These are phyloP conservation scores for Orycteropus afer DNA, from an alignment of 2,113 vertebrate genomes.

Conservation along the genomic window DNA sequence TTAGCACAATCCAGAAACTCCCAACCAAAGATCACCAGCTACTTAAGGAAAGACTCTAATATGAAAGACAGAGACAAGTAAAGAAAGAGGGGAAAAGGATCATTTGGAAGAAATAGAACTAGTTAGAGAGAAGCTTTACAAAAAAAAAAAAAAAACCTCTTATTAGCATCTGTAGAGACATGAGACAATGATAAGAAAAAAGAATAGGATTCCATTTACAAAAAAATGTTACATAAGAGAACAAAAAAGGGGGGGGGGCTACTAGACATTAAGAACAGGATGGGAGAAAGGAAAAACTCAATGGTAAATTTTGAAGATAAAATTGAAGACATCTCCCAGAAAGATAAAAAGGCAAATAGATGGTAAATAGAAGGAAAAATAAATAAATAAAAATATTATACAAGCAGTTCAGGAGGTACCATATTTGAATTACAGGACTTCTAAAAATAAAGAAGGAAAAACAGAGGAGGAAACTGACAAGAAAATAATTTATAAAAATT, in stretches of 20 bases:
- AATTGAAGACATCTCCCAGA: neutral
- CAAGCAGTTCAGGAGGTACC: neutral
- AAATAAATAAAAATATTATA: neutral
- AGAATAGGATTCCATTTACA: neutral
- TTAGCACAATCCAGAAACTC: neutral
- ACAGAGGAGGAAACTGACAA: neutral
- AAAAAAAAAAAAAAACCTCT: neutral
- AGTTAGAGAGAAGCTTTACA: neutral
- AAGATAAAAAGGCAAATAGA: constrained; percentile 5
- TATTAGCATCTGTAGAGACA: neutral
- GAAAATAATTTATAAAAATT: neutral
- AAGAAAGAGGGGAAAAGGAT: neutral
- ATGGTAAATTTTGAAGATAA: neutral
- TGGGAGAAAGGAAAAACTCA: neutral
- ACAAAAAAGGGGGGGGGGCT: neutral
- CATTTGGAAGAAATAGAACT: neutral
- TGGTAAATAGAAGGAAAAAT: neutral
- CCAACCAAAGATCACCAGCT: neutral
- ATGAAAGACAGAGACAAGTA: neutral
- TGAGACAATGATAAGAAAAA: neutral
- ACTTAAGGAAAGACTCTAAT: neutral
- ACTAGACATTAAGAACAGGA: neutral
- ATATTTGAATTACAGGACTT: neutral
- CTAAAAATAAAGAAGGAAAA: neutral
- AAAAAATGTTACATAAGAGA: neutral